Conservation (phyloP, 2,888 invertebrate species). For the Drosophila ustulata region DNA sequence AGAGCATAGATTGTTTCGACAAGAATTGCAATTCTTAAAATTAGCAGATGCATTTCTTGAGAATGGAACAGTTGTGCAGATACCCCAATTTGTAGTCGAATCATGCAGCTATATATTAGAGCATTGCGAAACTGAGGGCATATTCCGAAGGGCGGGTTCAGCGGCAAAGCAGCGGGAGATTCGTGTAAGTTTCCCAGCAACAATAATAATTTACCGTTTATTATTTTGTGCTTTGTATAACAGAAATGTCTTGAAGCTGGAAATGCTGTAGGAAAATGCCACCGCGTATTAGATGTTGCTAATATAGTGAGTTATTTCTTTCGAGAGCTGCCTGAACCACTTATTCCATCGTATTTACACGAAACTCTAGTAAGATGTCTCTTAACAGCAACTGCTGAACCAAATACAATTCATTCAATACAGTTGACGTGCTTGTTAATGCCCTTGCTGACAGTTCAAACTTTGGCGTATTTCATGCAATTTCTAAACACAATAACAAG, state of each 20-base stretch:
- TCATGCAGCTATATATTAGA: conserved; percentile 89
- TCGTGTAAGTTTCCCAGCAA: conserved; percentile 86
- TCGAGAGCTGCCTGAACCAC: conserved; percentile 93
- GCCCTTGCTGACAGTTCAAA: conserved; percentile 91
- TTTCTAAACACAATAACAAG: conserved; percentile 86
- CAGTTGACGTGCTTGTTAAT: conserved; percentile 89
- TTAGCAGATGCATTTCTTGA: conserved; percentile 87
- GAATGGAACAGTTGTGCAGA: conserved; percentile 89
- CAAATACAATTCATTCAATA: conserved; percentile 80
- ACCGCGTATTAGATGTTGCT: conserved; percentile 94
- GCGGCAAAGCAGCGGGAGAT: conserved; percentile 93
- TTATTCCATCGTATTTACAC: conserved; percentile 90
- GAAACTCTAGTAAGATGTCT: conserved; percentile 90
- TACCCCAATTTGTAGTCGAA: conserved; percentile 90
- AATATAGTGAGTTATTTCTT: conserved; percentile 94
- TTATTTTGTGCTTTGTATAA: background rate
- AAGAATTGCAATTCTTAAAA: conserved; percentile 86
- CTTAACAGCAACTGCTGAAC: background rate
- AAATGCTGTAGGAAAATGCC: conserved; percentile 87
- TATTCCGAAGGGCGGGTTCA: conserved; percentile 96
- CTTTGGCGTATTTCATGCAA: conserved; percentile 93
- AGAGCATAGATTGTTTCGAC: conserved; percentile 85
- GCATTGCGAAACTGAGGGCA: conserved; percentile 91
- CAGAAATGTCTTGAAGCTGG: conserved; percentile 27
- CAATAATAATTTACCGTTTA: background rate